These are phyloP conservation scores for Ageneiosus marmoratus DNA, from an alignment of 2,113 vertebrate genomes.

Conservation along the genomic window DNA sequence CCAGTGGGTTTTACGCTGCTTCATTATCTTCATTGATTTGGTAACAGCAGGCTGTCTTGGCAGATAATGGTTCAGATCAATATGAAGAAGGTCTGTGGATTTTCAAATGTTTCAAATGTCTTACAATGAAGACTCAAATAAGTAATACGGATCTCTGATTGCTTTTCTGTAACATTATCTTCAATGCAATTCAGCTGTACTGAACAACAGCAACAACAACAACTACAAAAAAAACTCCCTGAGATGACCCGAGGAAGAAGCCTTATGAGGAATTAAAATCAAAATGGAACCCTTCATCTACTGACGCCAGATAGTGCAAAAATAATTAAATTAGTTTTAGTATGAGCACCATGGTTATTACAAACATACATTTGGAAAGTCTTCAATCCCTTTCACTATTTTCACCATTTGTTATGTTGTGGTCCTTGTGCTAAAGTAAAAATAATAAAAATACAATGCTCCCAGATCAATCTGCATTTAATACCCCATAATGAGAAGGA, in stretches of 20 bases:
- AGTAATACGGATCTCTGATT: neutral
- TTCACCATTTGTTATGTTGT: no score
- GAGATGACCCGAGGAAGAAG: neutral
- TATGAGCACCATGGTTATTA: neutral
- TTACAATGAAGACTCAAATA: neutral
- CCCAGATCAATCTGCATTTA: no score
- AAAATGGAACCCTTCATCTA: neutral
- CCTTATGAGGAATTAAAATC: neutral
- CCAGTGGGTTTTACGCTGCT: constrained; percentile 3
- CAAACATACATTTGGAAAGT: no score
- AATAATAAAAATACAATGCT: no score
- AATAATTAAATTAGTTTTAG: neutral
- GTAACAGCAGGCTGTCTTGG: constrained; percentile 2
- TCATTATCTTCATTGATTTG: constrained; percentile 23
- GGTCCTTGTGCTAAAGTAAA: no score
- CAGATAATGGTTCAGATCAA: neutral
- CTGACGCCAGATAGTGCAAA: neutral
- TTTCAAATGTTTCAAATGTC: neutral
- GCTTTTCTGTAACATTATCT: neutral
- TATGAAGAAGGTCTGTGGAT: neutral
- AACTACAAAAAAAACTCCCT: no score
- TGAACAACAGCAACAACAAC: no score
- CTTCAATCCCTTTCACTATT: no score
- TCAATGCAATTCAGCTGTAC: neutral
- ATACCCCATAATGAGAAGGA: no score